Base-by-base conservation (phyloP, 2,797 vertebrate genomes). In the Australoheros facetus region DNA sequence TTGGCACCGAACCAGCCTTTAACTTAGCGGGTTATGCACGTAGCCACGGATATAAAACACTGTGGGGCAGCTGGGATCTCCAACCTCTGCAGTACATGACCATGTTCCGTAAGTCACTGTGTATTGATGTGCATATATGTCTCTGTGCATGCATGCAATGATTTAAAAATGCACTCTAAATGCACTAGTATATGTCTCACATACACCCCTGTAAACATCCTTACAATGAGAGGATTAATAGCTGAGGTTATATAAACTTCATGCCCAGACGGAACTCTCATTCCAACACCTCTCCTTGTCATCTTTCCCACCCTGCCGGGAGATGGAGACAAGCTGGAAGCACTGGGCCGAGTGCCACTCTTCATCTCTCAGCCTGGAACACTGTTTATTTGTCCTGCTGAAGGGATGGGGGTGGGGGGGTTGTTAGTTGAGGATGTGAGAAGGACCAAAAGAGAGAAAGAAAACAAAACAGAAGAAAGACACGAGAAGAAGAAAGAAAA, bases 61-160 rank as follows among this genome's bases (percentile, higher is more conserved):
- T 91, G 42, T 96, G 95, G 95, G 95, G 95, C 55, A 95, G 93
- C 90, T 96, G 95, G 95, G 87, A 85, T 55, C 93, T 96, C 73
- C 93, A 93, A 4, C 93, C 95, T 32, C 86, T 85, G 75, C 95
- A 96, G 90, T 96, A 94, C 83, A 95, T 95, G 95, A 95, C 94
- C 57, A 95, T 95, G 95, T 96, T 96, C 75, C 94, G 95, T 96
- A 85, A 95, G 95, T 94, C 16, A 74, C 17, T 42, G 5, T 56
- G 48, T 45, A 19, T 69, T 51, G 26, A 69, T 69, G 51, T 69
- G 26, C 71, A 7, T 58, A 13, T 64, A 13, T 76, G 5, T 32
- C 26, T 71, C 48, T 73, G 4, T 48, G 4, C 58, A 21, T 74
- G 14, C 39, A 9, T 21, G 17, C 34, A 54, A 5, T 56, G 58